These are phyloP conservation scores for Tautogolabrus adspersus DNA, from an alignment of 2,113 vertebrate genomes.

Conservation along the genomic window DNA sequence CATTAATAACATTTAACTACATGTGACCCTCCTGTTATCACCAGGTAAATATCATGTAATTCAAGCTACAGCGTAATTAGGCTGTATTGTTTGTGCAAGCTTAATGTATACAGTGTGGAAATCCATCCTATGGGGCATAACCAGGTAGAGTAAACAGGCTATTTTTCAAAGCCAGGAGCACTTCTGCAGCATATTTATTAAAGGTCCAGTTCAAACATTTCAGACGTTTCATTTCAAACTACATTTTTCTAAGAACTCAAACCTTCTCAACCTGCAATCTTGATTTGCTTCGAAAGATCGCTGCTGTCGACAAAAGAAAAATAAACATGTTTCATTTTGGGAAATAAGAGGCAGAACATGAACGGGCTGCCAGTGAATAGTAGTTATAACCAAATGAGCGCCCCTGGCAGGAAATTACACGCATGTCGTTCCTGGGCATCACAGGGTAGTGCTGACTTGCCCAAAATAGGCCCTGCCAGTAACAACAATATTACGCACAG, in stretches of 20 bases:
- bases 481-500: conserved; percentile 76
- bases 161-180: conserved; percentile 76
- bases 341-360: conserved; percentile 75
- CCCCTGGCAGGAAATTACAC: conserved; percentile 80
- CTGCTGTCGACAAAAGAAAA: conserved; percentile 77
- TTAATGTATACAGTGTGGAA: conserved; percentile 76
- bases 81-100: conserved; percentile 69
- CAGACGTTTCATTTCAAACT: conserved; percentile 67
- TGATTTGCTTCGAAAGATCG: conserved; percentile 78
- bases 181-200: conserved; percentile 75
- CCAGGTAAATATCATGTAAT: conserved; percentile 75
- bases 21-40: conserved; percentile 81
- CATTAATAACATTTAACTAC: conserved; percentile 79
- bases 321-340: conserved; percentile 78
- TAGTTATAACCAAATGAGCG: conserved; percentile 74
- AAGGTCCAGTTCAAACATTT: conserved; percentile 64
- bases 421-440: conserved; percentile 77
- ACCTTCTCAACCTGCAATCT: conserved; percentile 55
- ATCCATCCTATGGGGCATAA: conserved; percentile 63
- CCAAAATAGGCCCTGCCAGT: conserved; percentile 73
- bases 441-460: conserved; percentile 68
- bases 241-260: conserved; percentile 52
- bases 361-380: conserved; percentile 66
- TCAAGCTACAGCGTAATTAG: conserved; percentile 79
- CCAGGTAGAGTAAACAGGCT: conserved; percentile 74